Base-by-base conservation (phyloP, 2,797 vertebrate genomes). In the Heterohyrax brucei region DNA sequence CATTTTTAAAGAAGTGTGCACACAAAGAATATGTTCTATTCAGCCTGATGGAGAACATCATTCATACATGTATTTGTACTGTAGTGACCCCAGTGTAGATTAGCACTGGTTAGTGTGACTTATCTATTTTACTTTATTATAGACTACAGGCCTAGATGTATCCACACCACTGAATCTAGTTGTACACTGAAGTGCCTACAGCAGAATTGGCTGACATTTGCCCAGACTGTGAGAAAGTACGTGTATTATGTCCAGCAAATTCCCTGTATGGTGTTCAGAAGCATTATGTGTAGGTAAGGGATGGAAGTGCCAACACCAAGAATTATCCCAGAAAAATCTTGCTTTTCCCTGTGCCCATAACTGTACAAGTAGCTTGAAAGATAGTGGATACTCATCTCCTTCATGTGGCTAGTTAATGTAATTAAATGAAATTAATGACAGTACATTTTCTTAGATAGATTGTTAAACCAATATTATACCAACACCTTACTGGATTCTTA, bases 391-490 rank as follows among this genome's bases (percentile, higher is more conserved):
- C 86, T 94, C 39, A 62, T 82, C 85, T 84, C 61, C 33, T 90
- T 90, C 48, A 80, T 0, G 16, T 61, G 78, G 92, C 80, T 84
- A 18, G 24, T 30, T 64, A 96, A 21, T 77, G 53, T 78, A 73
- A 90, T 96, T 96, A 94, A 90, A 70, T 56, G 18, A 24, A 79
- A 48, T n/a, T 76, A 75, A 86, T 84, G 82, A 76, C 75, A 73
- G n/a, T 61, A 96, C 48, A 39, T 68, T 88, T 78, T 83, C n/a
- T 73, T 85, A 78, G 22, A 50, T 7, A 93, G 24, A 85, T 50
- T 72, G 53, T 48, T 90, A 82, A 96, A 92, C 85, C 79, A 56
- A 83, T 81, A 68, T 39, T 79, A 53, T 0, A 77, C 26, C 86
- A 70, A 76, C 62, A 93, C 4, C 39, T 93, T 16, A 79, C 18